Base-by-base conservation (phyloP, 2,113 vertebrate species). In the Datnioides undecimradiatus region DNA sequence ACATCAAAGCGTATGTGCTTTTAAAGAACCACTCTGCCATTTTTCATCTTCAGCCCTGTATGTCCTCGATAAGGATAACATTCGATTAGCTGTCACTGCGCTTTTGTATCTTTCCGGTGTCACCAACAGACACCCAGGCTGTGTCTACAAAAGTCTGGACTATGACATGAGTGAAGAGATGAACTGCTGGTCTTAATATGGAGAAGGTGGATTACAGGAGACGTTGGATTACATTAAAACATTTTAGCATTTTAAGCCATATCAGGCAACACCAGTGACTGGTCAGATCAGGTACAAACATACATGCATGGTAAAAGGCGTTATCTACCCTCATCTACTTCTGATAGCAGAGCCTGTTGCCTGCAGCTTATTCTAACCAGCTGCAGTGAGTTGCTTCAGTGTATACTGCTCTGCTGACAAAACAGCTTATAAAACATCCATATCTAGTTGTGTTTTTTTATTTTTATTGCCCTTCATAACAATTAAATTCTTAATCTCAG, bases 1-100 rank as follows among this genome's bases (percentile, higher is more conserved):
- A 83, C 63, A 74, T 83, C 27, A 83, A 62, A 84, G 76, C 46
- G 7, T 46, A 27, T 76, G n/a, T 66, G 57, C 59, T 64, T 66
- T 73, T 64, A 49, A 78, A 49, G 52, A 59, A 72, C 51, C 23
- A 62, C 34, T 70, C 36, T 31, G 55, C 33, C 73, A 63, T 85
- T 74, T 83, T 73, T 76, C 57, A 73, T 71, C 48, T 48, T 45
- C 27, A 40, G 45, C 63, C 80, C 87, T 79, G 79, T 21, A 16
- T 43, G 70, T 76, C 77, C 64, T 14, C 72, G 73, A 80, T 80
- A 69, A 75, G 66, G 43, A 77, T 67, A 72, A 66, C 75, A 82
- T 81, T 73, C 45, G 64, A 82, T 85, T 79, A 27, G 34, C 16
- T 67, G 23, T 87, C 34, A 38, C 74, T 31, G 48, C 14, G 31